Base-by-base conservation (phyloP, 2,797 vertebrate genomes). In the Microcaecilia unicolor region DNA sequence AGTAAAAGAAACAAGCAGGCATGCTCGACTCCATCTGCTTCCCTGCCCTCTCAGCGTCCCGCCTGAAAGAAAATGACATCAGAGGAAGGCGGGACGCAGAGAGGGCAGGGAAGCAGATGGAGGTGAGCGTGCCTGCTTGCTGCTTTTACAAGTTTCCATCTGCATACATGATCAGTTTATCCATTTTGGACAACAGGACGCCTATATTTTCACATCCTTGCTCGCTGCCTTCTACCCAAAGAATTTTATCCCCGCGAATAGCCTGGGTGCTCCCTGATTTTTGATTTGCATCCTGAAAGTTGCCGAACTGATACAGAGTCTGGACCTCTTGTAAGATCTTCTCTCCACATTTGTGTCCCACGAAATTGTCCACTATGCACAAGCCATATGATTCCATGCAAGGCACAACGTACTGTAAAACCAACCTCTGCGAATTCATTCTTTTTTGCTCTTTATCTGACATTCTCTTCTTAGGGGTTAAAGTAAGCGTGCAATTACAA, bases 171-270 rank as follows among this genome's bases (percentile, higher is more conserved):
- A 76, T 58, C 35, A 76, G 41, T 24, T 58, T 67, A 34, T 76
- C 73, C 62, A 70, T 67, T 41, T 62, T 58, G 28, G 59, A 53
- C 36, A 76, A 53, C 25, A 76, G 55, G 40, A 40, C 55, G 21
- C 70, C 67, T 10, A 76, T 71, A 25, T 54, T 57, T 41, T 61
- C 52, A 42, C 71, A 74, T 22, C 60, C 55, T 17, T 44, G 40
- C 23, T 78, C 73, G 25, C 32, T 64, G 15, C 74, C 73, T 28
- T 65, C 60, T 13, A 76, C 61, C 73, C 74, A 76, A 8, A 49
- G 42, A 10, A 76, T 68, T 47, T 60, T 34, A 44, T 72, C 67
- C 44, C 69, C 67, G 15, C 68, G 58, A 33, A 70, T 57, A 7
- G 47, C 44, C 25, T 49, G 44, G 47, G 27, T 63, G 41, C 56